These are phyloP conservation scores for Aphodius granarius DNA, from an alignment of 2,888 invertebrate genomes.

Conservation along the genomic window DNA sequence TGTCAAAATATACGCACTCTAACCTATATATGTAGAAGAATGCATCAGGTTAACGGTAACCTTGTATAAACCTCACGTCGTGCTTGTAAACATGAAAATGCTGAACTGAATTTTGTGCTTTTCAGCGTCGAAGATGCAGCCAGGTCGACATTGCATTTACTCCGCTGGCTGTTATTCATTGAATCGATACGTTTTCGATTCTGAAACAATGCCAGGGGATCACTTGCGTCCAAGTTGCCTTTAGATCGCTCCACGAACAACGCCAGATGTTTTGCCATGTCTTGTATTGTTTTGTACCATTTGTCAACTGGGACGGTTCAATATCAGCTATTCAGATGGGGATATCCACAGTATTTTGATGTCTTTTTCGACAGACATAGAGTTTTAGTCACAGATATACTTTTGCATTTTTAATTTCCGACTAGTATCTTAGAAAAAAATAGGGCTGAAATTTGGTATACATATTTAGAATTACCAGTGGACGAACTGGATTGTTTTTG, in stretches of 20 bases:
- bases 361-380: too few relatives aligned
- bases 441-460: too few relatives aligned
- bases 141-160: neutral
- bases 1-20: too few relatives aligned
- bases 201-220: neutral
- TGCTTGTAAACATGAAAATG: too few relatives aligned
- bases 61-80: neutral
- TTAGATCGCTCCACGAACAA: neutral
- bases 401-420: too few relatives aligned
- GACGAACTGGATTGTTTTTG: too few relatives aligned
- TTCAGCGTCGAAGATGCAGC: neutral
- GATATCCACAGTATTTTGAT: neutral
- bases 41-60: neutral
- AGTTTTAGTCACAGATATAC: too few relatives aligned
- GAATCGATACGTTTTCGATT: neutral
- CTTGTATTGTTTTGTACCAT: neutral
- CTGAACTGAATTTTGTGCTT: neutral
- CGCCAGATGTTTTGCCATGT: neutral
- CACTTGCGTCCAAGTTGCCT: neutral
- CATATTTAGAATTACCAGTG: too few relatives aligned
- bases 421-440: too few relatives aligned
- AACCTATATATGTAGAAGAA: neutral
- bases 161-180: neutral
- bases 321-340: neutral
- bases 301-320: neutral